These are phyloP conservation scores for Nyctibius bracteatus DNA, from an alignment of 2,113 vertebrate species.

Conservation along the genomic window DNA sequence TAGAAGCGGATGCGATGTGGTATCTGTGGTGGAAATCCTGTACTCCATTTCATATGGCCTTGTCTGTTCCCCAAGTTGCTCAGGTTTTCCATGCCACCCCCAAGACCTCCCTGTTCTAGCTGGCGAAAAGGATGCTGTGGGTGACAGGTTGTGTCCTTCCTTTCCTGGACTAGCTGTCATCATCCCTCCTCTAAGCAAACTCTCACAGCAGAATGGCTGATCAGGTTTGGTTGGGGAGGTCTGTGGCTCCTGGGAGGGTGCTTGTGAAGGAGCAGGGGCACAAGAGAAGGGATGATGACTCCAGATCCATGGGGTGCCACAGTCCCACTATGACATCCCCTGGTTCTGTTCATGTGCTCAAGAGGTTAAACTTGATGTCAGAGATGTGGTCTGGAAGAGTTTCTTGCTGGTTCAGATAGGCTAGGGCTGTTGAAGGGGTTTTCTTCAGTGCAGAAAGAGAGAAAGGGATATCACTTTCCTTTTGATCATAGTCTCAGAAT, in stretches of 20 bases:
- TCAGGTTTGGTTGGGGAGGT: not conserved
- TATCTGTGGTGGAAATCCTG: not conserved
- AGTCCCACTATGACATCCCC: not conserved
- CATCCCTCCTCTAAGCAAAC: not conserved
- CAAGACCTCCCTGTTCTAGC: not conserved
- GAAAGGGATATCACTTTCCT: not conserved
- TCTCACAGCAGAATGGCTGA: not conserved
- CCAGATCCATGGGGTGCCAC: not conserved
- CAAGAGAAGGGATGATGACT: not conserved
- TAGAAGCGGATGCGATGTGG: not conserved
- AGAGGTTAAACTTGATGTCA: not conserved
- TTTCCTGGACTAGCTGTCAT: not conserved
- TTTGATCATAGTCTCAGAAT: not conserved
- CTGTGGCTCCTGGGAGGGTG: not conserved
- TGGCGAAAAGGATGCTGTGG: not conserved
- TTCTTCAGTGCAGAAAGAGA: not conserved
- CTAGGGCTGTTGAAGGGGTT: not conserved
- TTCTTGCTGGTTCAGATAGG: not conserved
- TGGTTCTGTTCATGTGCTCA: not conserved
- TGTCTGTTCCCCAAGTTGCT: rapidly evolving
- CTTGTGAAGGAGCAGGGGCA: not conserved
- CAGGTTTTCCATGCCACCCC: not conserved
- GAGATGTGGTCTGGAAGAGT: not conserved
- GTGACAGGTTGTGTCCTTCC: not conserved
- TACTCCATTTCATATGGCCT: not conserved